Base-by-base conservation (phyloP, 2,888 invertebrate species). In the Andrena marginata region DNA sequence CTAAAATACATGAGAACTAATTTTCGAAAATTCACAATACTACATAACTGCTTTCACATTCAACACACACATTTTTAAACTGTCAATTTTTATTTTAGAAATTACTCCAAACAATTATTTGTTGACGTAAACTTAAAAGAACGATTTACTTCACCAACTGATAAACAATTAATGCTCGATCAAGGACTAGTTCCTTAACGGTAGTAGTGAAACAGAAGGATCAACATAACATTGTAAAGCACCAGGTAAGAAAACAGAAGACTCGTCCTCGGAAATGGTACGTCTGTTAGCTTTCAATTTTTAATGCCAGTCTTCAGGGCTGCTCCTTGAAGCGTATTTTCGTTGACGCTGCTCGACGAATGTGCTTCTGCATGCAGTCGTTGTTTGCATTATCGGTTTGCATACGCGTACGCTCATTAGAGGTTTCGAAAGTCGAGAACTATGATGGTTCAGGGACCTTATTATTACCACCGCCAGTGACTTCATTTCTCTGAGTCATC, bases 401-500 rank as follows among this genome's bases (percentile, higher is more conserved):
- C 42, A 70, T 71, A 75, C 16, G 26, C 20, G 29, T 51, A 35
- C 20, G 67, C 65, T 86, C 86, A 49, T 80, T 73, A 77, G n/a
- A 77, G 74, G 64, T 87, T 87, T 86, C 80, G 87, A 86, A 87
- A 84, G 85, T 81, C 54, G 42, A 65, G 33, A 64, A 56, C 23
- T 62, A 56, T 4, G 23, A 72, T 65, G 68, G 73, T 87, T 86
- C 70, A 74, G 54, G 77, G 74, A 68, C 75, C 78, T 65, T 71
- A 84, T 81, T 70, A 81, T 78, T 81, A 48, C 63, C 73, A 56
- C 16, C 76, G 35, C 68, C 70, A 68, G 70, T 87, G 87, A 86
- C 73, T 87, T 81, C 75, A 76, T 73, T 78, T 63, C 63, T 67
- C 10, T 86, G 86, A 86, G 67, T 84, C 87, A 87, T 81, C 85